These are phyloP conservation scores for Paratilapia polleni DNA, from an alignment of 2,113 vertebrate species.

Conservation along the genomic window DNA sequence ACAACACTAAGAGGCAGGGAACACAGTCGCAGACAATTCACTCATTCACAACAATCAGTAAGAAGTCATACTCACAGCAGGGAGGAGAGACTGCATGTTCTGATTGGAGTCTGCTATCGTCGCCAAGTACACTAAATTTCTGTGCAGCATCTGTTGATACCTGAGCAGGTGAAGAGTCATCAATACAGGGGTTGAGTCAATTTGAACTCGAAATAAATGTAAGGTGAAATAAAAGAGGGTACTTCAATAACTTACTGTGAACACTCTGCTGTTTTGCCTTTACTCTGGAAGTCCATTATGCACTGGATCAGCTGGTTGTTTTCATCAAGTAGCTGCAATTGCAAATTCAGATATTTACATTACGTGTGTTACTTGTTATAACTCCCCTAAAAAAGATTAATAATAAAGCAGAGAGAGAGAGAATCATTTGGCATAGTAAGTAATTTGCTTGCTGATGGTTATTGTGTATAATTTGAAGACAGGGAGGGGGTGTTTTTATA, in stretches of 20 bases:
- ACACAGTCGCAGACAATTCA: background rate
- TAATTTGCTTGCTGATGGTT: background rate
- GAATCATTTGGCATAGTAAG: fast-evolving
- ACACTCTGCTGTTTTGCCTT: conserved; percentile 98
- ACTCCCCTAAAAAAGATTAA: background rate
- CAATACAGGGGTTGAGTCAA: background rate
- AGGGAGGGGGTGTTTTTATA: conserved; percentile 10
- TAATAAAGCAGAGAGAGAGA: background rate
- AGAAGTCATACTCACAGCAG: conserved; percentile 89
- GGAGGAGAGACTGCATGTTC: conserved; percentile 98
- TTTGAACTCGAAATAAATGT: background rate
- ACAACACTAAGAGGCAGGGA: background rate
- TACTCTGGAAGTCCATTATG: conserved; percentile 99
- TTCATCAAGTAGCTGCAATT: conserved; percentile 96
- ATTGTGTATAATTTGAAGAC: background rate
- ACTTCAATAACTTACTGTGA: conserved; percentile 90
- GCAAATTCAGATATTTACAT: conserved; percentile 1
- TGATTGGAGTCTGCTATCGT: conserved; percentile 99
- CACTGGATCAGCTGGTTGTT: conserved; percentile 99
- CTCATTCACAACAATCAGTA: background rate
- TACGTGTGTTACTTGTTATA: background rate
- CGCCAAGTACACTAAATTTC: conserved; percentile 97
- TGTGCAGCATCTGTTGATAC: conserved; percentile 98
- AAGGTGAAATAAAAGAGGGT: fast-evolving
- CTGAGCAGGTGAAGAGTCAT: conserved; percentile 75